Conservation (phyloP, 2,113 vertebrate genomes). For the Sinosuthora webbiana region DNA sequence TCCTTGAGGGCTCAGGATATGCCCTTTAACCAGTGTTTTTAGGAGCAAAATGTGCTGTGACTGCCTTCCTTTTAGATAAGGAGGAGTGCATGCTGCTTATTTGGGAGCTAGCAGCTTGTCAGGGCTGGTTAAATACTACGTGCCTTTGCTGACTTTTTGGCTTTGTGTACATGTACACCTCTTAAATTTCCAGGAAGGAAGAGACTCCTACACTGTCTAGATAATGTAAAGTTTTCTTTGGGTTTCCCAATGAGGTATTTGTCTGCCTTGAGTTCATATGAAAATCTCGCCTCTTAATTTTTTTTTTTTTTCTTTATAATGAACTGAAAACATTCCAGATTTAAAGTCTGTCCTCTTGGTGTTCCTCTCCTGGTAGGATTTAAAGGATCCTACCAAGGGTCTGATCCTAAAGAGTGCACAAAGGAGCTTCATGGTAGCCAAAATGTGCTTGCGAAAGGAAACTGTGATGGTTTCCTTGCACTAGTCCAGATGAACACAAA, state of each 20-base stretch:
- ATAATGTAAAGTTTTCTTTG: not conserved
- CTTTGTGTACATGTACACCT: not conserved
- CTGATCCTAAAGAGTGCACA: not conserved
- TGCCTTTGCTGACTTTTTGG: not conserved
- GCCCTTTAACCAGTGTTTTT: constrained; percentile 10
- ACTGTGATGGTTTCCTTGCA: not conserved
- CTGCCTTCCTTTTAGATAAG: constrained; percentile 33
- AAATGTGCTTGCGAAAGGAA: not conserved
- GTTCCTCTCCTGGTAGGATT: not conserved
- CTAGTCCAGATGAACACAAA: not conserved
- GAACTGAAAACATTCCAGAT: not conserved
- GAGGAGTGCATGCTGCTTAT: not conserved
- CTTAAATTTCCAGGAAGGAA: not conserved
- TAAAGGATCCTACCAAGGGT: not conserved
- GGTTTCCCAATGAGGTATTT: not conserved
- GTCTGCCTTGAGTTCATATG: not conserved
- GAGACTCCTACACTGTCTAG: not conserved
- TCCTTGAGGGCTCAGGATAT: not conserved
- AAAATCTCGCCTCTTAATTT: not conserved
- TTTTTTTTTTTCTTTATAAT: not conserved
- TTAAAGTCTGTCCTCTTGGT: not conserved
- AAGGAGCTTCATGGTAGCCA: not conserved
- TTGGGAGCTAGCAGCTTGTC: not conserved
- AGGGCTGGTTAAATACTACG: not conserved
- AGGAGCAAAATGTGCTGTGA: not conserved